A percentile compares a stretch with the other conserved stretches of the same genome.
Conservation (phyloP, 2,888 invertebrate species). For the Muscina levida region DNA sequence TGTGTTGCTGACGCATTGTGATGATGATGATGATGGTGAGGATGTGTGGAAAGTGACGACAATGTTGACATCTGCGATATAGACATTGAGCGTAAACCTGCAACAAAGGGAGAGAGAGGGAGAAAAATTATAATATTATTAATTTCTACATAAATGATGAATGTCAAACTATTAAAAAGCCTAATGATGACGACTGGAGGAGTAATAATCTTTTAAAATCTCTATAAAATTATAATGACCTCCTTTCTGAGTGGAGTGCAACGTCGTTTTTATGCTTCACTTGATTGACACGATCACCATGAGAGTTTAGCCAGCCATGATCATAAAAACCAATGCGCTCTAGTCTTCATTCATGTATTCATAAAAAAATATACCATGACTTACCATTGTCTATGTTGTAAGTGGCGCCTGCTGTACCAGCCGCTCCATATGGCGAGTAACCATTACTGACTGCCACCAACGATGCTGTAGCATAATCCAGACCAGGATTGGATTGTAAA, state of each 20-base stretch:
- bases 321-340: neutral
- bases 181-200: neutral
- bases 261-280: conserved; percentile 24
- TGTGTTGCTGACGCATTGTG: conserved; percentile 69
- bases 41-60: conserved; percentile 53
- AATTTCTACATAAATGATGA: conserved; percentile 27
- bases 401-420: conserved; percentile 67
- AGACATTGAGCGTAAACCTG: conserved; percentile 77
- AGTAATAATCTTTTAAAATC: conserved; percentile 29
- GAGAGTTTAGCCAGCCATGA: conserved; percentile 22
- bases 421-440: conserved; percentile 62
- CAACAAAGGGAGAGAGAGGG: conserved; percentile 24
- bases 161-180: neutral
- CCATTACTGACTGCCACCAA: conserved; percentile 73
- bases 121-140: conserved; percentile 29
- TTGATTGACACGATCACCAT: conserved; percentile 66
- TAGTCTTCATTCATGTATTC: neutral
- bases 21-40: conserved; percentile 68
- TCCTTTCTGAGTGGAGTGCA: conserved; percentile 16
- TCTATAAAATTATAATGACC: conserved; percentile 14
- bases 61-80: conserved; percentile 72
- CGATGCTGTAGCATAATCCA: conserved; percentile 76
- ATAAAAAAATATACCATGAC: conserved; percentile 69
- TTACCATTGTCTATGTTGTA: conserved; percentile 78
- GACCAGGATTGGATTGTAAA: conserved; percentile 67